Evolutionary conservation across 1,140 invertebrate species (phyloP).

Genomic region (Prorops nasuta): DNA sequence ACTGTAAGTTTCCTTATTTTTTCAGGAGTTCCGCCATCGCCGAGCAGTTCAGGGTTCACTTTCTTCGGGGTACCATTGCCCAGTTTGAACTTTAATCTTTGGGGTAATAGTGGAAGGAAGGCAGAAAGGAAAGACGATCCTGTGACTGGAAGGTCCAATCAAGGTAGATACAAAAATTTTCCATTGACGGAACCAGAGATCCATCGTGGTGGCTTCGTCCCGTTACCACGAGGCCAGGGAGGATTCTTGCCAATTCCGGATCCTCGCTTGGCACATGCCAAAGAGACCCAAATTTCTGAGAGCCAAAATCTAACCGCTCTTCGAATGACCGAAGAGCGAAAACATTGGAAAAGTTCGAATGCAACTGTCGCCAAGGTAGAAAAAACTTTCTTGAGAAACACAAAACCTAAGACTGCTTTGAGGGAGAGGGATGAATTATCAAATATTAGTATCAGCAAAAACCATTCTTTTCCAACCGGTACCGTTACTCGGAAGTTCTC

Average conservation of each 20-base stretch:
- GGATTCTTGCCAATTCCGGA: constrained; percentile 70
- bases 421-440: constrained; percentile 26
- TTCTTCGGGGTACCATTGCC: constrained; percentile 83
- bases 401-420: constrained; percentile 11
- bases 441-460: constrained; percentile 5
- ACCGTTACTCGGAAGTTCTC: constrained; percentile 14
- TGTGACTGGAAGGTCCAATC: constrained; percentile 35
- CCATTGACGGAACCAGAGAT: constrained; percentile 63
- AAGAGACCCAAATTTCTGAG: not conserved
- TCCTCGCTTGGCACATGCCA: constrained; percentile 44
- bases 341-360: constrained; percentile 30
- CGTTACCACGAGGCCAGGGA: constrained; percentile 66
- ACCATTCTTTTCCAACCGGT: constrained; percentile 19
- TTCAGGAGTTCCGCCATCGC: constrained; percentile 34
- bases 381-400: constrained; percentile 15
- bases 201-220: constrained; percentile 71
- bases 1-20: too few species aligned
- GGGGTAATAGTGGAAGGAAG: constrained; percentile 57
- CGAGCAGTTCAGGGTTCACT: constrained; percentile 66
- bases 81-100: constrained; percentile 68
- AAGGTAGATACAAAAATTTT: constrained; percentile 40
- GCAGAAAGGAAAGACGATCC: constrained; percentile 52
- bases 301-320: constrained; percentile 12
- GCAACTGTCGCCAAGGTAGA: constrained; percentile 37
- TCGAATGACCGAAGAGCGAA: constrained; percentile 20